Evolutionary conservation across 1,140 invertebrate species (phyloP).

Genomic region (Platorchestia sp.): DNA sequence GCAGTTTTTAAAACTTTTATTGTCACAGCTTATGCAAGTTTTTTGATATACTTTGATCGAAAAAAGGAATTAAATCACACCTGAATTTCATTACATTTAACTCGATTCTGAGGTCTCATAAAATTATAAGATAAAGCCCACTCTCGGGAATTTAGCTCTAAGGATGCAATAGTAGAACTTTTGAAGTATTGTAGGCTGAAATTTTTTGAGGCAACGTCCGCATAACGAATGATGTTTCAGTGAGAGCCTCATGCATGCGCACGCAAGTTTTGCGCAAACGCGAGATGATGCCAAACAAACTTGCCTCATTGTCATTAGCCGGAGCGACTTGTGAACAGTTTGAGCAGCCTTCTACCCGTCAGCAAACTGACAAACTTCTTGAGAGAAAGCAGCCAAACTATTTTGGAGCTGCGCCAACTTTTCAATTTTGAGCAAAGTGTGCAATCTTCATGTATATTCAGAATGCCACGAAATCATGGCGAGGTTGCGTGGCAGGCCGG

Average conservation of each 20-base stretch:
- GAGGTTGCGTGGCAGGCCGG: no score
- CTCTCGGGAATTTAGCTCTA: not conserved
- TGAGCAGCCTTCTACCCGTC: not conserved
- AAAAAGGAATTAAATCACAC: not conserved
- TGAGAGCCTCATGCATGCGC: not conserved
- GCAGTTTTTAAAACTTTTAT: not conserved
- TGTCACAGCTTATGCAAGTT: not conserved
- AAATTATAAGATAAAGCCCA: not conserved
- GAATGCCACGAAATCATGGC: not conserved
- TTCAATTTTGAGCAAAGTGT: not conserved
- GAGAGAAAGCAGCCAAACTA: not conserved
- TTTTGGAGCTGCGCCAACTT: not conserved
- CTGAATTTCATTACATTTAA: not conserved
- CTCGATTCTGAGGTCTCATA: not conserved
- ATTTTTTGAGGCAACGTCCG: not conserved
- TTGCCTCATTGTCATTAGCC: not conserved
- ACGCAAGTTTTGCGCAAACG: not conserved
- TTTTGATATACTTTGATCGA: not conserved
- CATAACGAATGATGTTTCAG: not conserved
- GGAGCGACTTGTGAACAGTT: not conserved
- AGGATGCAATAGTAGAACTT: not conserved
- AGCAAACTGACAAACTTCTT: slow-evolving; percentile 1
- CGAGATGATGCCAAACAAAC: not conserved
- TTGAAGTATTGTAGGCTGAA: not conserved
- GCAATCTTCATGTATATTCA: not conserved